Evolutionary conservation across 2,888 invertebrate species (phyloP).

Genomic region (Parthenolecanium corni): DNA sequence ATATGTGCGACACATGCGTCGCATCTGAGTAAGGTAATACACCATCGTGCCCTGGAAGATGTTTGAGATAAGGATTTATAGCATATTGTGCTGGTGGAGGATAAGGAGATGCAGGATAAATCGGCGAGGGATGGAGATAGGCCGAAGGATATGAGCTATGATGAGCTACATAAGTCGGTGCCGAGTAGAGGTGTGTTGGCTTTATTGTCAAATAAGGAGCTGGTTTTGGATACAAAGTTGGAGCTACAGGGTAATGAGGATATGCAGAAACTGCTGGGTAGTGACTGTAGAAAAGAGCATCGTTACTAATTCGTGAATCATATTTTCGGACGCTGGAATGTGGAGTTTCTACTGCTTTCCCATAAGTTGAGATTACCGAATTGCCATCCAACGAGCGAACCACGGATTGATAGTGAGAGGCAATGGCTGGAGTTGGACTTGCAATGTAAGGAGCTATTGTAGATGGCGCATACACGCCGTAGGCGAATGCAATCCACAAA

Average conservation of each 20-base stretch:
- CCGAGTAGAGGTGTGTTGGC: slow-evolving; percentile 12
- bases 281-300: slow-evolving; percentile 40
- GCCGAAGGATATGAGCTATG: too few species aligned
- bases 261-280: slow-evolving; percentile 35
- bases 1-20: slow-evolving; percentile 33
- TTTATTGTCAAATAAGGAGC: not conserved
- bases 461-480: not conserved
- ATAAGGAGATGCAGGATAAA: not conserved
- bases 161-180: slow-evolving; percentile 11
- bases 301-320: slow-evolving; percentile 48
- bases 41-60: slow-evolving; percentile 31
- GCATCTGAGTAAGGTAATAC: slow-evolving; percentile 34
- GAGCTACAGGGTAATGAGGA: slow-evolving; percentile 32
- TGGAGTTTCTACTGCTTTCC: slow-evolving; percentile 49
- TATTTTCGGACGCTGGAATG: slow-evolving; percentile 50
- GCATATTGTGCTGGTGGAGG: slow-evolving; percentile 21
- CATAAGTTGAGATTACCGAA: slow-evolving; percentile 46
- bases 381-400: slow-evolving; percentile 47
- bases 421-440: slow-evolving; percentile 38
- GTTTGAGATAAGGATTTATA: slow-evolving; percentile 29
- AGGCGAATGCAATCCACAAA: not conserved
- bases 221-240: slow-evolving; percentile 34
- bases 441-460: not conserved
- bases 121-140: too few species aligned
- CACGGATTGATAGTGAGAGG: slow-evolving; percentile 45